Evolutionary conservation across 2,888 invertebrate species (phyloP).

Genomic region (Acleris emargana): DNA sequence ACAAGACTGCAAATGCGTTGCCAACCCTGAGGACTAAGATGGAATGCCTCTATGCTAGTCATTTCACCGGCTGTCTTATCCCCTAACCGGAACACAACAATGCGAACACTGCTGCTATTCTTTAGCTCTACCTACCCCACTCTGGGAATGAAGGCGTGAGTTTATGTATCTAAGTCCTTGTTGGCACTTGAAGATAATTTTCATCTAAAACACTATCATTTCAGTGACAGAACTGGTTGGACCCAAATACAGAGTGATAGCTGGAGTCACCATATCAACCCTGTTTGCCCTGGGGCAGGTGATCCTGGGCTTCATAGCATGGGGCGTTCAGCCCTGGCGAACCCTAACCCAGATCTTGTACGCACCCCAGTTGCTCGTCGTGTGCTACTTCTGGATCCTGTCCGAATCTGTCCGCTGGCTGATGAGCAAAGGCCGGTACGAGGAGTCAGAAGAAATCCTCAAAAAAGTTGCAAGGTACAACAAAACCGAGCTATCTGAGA

Average conservation of each 20-base stretch:
- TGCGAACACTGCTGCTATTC: no score
- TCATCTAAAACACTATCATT: slow-evolving; percentile 1
- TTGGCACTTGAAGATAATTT: no score
- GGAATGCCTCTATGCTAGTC: no score
- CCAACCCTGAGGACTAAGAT: no score
- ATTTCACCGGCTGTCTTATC: no score
- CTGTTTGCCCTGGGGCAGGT: slow-evolving; percentile 90
- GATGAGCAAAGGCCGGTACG: slow-evolving; percentile 86
- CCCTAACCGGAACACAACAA: no score
- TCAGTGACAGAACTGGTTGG: slow-evolving; percentile 91
- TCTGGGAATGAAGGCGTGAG: no score
- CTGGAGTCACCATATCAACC: slow-evolving; percentile 88
- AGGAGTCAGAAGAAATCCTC: slow-evolving; percentile 86
- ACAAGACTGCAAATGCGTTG: no score
- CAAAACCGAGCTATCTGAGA: slow-evolving; percentile 80
- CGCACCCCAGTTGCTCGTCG: slow-evolving; percentile 87
- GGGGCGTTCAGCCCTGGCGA: slow-evolving; percentile 88
- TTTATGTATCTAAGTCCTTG: no score
- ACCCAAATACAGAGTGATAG: slow-evolving; percentile 88
- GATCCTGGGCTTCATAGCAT: slow-evolving; percentile 87
- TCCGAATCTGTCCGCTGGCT: slow-evolving; percentile 92
- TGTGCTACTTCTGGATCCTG: slow-evolving; percentile 88
- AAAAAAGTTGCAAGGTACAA: slow-evolving; percentile 86
- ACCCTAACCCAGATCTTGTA: slow-evolving; percentile 87
- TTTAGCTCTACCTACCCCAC: no score